phyloP scores from a whole-genome alignment of 1,140 invertebrate species.

The Polyergus mexicanus region DNA sequence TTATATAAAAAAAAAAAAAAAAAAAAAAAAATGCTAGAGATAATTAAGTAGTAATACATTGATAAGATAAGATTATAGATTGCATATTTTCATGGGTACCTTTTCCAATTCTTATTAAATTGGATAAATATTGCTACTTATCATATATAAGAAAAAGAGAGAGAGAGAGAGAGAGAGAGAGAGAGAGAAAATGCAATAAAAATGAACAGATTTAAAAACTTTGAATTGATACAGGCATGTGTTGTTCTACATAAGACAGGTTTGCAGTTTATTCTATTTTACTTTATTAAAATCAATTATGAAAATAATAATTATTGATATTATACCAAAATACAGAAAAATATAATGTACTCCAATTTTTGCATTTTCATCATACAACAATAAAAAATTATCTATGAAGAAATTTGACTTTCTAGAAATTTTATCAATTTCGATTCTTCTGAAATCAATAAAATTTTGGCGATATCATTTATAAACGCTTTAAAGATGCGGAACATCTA shows the following conservation, averaged over 20 bases:
- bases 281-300: conserved; percentile 1
- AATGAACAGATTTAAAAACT: conserved; percentile 3
- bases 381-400: background rate
- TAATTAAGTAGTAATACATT: background rate
- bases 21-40: too few species aligned
- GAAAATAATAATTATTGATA: background rate
- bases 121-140: background rate
- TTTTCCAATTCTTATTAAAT: background rate
- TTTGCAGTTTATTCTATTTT: background rate
- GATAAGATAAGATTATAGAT: background rate
- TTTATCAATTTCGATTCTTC: background rate
- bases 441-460: conserved; percentile 6
- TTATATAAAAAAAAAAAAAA: too few species aligned
- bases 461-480: background rate
- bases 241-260: background rate
- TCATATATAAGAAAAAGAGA: too few species aligned
- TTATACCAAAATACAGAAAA: background rate
- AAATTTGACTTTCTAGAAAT: background rate
- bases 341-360: background rate
- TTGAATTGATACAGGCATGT: background rate
- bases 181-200: background rate
- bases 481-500: background rate
- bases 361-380: background rate
- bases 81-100: background rate
- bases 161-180: background rate